These are phyloP conservation scores for Lutraria rhynchaena DNA, from an alignment of 1,140 invertebrate genomes.

Conservation along the genomic window DNA sequence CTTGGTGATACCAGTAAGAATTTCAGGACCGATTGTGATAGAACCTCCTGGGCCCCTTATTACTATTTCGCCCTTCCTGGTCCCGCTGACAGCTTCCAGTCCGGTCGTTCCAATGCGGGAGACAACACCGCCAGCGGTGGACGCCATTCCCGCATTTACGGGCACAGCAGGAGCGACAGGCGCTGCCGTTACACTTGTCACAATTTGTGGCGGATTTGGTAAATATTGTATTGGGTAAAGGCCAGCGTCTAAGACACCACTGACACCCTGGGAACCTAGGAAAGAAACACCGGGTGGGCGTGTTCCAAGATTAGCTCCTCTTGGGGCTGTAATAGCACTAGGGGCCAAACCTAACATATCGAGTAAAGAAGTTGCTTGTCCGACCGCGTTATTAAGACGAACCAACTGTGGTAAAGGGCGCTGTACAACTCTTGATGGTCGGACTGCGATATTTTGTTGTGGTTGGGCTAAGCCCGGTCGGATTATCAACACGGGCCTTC, in stretches of 20 bases:
- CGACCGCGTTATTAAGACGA: neutral
- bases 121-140: neutral
- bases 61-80: conserved; percentile 7
- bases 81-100: neutral
- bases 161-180: neutral
- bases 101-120: neutral
- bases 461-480: neutral
- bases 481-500: neutral
- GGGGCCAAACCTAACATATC: conserved; percentile 3
- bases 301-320: neutral
- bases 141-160: neutral
- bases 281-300: conserved; percentile 14
- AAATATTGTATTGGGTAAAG: neutral
- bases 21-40: conserved; percentile 14
- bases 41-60: conserved; percentile 9
- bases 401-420: no score
- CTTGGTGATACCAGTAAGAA: conserved; percentile 3
- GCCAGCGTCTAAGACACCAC: neutral
- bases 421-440: neutral
- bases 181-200: neutral
- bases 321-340: neutral
- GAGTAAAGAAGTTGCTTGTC: neutral
- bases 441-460: neutral
- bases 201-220: neutral
- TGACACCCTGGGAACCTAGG: neutral